A percentile compares a stretch with the other conserved stretches of the same genome.
Evolutionary conservation across 1,140 invertebrate species (phyloP).

Genomic region (Drosophila nasuta): DNA sequence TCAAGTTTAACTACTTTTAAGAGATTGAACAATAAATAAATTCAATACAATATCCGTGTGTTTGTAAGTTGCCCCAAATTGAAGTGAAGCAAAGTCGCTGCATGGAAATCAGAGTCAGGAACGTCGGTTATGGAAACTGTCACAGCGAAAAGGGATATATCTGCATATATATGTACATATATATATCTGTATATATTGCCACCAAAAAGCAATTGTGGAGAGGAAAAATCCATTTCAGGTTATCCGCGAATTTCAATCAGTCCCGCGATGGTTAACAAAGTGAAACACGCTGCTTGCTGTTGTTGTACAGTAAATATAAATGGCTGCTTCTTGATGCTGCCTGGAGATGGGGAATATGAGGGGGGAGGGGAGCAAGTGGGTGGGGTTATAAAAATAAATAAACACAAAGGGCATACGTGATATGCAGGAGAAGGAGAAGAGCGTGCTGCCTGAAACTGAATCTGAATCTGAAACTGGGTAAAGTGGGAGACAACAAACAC

Average conservation of each 20-base stretch:
- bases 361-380: not conserved
- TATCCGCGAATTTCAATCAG: slow-evolving; percentile 84
- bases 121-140: slow-evolving; percentile 1
- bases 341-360: too few relatives aligned
- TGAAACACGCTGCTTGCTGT: slow-evolving; percentile 29
- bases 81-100: too few relatives aligned
- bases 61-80: too few relatives aligned
- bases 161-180: too few relatives aligned
- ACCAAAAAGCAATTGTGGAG: slow-evolving; percentile 84
- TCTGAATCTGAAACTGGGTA: not conserved
- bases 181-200: slow-evolving; percentile 58
- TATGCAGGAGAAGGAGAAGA: slow-evolving; percentile 35
- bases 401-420: slow-evolving; percentile 73
- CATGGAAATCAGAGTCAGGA: too few relatives aligned
- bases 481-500: slow-evolving; percentile 8
- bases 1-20: too few relatives aligned
- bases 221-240: slow-evolving; percentile 82
- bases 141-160: not conserved
- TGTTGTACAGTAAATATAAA: slow-evolving; percentile 46
- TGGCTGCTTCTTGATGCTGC: slow-evolving; percentile 28
- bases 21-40: too few relatives aligned
- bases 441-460: slow-evolving; percentile 4
- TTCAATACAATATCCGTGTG: too few relatives aligned
- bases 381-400: slow-evolving; percentile 68
- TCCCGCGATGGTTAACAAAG: slow-evolving; percentile 58